Conservation (phyloP, 2,888 invertebrate genomes). For the Agrotis exclamationis region DNA sequence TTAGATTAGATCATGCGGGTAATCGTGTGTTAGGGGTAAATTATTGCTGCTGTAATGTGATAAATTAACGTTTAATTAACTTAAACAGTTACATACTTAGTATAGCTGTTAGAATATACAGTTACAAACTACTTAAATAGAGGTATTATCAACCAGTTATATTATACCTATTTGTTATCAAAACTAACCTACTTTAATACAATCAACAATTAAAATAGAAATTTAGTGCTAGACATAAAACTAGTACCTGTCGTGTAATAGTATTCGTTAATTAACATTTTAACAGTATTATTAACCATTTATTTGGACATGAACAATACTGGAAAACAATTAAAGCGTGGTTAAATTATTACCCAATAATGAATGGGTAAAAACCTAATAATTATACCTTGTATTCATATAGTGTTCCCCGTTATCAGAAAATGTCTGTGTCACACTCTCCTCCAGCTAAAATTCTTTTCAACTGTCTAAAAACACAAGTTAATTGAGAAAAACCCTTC, state of each 20-base stretch:
- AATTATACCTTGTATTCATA: too few relatives aligned
- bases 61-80: slow-evolving; percentile 7
- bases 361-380: too few relatives aligned
- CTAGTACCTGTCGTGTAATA: slow-evolving; percentile 1
- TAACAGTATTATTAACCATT: not conserved
- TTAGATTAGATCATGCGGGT: not conserved
- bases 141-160: slow-evolving; percentile 10
- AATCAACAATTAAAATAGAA: slow-evolving; percentile 27
- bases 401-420: too few relatives aligned
- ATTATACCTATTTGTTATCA: slow-evolving; percentile 32
- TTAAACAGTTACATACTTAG: too few relatives aligned
- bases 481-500: too few relatives aligned
- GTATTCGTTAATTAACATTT: slow-evolving; percentile 19
- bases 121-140: slow-evolving; percentile 15
- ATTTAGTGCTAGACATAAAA: slow-evolving; percentile 23
- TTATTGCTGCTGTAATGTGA: not conserved
- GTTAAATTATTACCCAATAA: too few relatives aligned
- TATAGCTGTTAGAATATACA: not conserved
- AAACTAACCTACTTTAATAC: slow-evolving; percentile 47
- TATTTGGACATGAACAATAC: not conserved
- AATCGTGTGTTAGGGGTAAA: not conserved
- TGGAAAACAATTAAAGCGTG: too few relatives aligned
- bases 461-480: too few relatives aligned
- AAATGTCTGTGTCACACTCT: too few relatives aligned
- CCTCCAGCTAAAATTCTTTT: too few relatives aligned